Conservation (phyloP, 1,140 invertebrate species). For the Steinernema khuongi region DNA sequence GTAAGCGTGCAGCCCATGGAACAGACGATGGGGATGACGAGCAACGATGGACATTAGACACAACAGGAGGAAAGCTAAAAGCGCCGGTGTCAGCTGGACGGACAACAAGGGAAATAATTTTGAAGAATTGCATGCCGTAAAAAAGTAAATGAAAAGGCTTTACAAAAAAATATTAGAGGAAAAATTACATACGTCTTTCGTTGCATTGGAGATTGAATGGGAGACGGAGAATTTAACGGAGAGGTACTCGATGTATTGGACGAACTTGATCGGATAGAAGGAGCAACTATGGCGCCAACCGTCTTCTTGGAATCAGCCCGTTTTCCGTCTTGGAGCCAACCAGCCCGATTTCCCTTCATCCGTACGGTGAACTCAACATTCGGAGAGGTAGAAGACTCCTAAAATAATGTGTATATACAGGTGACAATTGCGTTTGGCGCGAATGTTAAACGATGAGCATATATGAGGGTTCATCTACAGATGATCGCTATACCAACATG, state of each 20-base stretch:
- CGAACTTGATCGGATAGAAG: background rate
- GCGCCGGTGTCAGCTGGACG: background rate
- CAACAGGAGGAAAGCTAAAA: constrained; percentile 7
- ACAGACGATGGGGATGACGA: background rate
- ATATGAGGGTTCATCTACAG: too few relatives aligned
- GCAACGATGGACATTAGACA: constrained; percentile 8
- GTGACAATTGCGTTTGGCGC: too few relatives aligned
- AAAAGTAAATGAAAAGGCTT: background rate
- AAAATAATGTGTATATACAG: too few relatives aligned
- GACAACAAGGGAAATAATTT: background rate
- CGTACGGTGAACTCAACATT: background rate
- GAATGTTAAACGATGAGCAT: too few relatives aligned
- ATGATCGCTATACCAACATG: too few relatives aligned
- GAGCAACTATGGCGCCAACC: background rate
- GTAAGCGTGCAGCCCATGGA: background rate
- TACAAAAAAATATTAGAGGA: background rate
- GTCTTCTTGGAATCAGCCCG: background rate
- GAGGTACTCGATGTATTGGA: background rate
- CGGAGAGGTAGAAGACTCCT: background rate
- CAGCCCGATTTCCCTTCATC: constrained; percentile 1
- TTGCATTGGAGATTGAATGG: background rate
- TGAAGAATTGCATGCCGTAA: background rate
- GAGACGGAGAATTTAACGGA: background rate
- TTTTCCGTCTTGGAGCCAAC: background rate
- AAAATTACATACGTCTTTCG: background rate